phyloP scores from a whole-genome alignment of 1,140 invertebrate species.

The Temnothorax nylanderi region DNA sequence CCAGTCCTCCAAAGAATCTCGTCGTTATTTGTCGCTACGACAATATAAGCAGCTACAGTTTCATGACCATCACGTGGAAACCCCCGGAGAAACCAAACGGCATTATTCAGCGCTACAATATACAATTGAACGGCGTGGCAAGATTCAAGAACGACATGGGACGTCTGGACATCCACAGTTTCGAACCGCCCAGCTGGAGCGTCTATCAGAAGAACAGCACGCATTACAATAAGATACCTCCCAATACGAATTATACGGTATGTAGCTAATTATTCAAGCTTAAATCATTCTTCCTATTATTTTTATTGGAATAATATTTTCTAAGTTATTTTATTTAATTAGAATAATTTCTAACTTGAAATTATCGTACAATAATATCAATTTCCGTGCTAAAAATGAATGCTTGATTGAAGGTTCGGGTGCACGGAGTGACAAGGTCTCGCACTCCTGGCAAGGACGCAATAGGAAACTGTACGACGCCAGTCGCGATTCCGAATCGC shows the following conservation, averaged over 20 bases:
- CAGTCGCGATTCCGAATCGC: constrained; percentile 89
- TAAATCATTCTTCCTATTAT: background rate
- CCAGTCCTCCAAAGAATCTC: constrained; percentile 88
- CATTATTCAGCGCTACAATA: constrained; percentile 90
- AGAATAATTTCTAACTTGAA: background rate
- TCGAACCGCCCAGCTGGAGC: constrained; percentile 87
- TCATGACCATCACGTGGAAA: constrained; percentile 90
- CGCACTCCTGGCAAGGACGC: constrained; percentile 89
- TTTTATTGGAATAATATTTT: background rate
- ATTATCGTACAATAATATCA: background rate
- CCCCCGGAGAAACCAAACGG: constrained; percentile 90
- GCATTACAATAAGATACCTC: constrained; percentile 88
- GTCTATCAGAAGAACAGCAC: constrained; percentile 85
- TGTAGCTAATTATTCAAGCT: constrained; percentile 48
- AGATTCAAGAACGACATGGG: constrained; percentile 87
- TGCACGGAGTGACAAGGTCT: constrained; percentile 89
- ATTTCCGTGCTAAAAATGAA: background rate
- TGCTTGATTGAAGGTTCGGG: constrained; percentile 75
- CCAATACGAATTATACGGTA: constrained; percentile 93
- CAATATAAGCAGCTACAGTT: constrained; percentile 88
- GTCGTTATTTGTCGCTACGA: constrained; percentile 89
- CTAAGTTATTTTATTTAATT: background rate
- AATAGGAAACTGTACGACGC: constrained; percentile 88
- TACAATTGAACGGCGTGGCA: constrained; percentile 88
- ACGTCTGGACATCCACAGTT: constrained; percentile 85